Percentiles rank a stretch among this genome's conserved stretches.
phyloP scores from a whole-genome alignment of 92 coral and sea anemone genomes.

The Plumapathes pennacea region DNA sequence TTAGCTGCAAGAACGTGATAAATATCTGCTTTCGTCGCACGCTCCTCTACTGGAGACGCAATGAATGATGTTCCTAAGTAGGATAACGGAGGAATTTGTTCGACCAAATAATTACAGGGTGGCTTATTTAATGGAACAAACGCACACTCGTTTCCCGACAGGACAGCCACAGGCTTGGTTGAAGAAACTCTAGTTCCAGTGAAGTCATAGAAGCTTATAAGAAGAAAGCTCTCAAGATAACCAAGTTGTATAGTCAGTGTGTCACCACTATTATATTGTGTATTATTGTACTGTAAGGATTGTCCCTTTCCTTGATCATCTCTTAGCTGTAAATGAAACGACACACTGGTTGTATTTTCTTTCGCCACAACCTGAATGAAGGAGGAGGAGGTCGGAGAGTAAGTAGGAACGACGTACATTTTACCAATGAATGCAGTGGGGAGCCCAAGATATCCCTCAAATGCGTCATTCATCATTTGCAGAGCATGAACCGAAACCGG shows the following conservation, averaged over 20 bases:
- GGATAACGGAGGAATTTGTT: conserved; percentile 77
- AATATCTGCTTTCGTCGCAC: conserved; percentile 51
- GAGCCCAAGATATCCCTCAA: conserved; percentile 82
- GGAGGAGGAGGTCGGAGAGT: conserved; percentile 29
- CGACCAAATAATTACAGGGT: conserved; percentile 79
- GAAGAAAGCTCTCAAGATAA: conserved; percentile 66
- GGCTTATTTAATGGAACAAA: conserved; percentile 35
- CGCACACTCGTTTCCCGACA: conserved; percentile 87
- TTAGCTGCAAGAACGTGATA: conserved; percentile 71
- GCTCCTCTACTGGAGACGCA: conserved; percentile 61
- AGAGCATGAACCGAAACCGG: conserved; percentile 72
- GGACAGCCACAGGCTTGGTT: conserved; percentile 69
- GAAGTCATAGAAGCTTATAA: conserved; percentile 32
- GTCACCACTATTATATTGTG: conserved; percentile 24
- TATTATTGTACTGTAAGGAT: conserved; percentile 1
- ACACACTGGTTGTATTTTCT: conserved; percentile 48
- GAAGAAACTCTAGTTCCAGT: conserved; percentile 74
- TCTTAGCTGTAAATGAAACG: conserved; percentile 33
- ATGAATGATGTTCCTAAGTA: conserved; percentile 69
- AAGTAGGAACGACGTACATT: conserved; percentile 75
- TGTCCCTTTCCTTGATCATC: conserved; percentile 10
- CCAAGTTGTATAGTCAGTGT: conserved; percentile 31
- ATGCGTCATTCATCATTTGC: conserved; percentile 17
- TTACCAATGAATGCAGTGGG: conserved; percentile 59
- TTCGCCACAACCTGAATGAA: conserved; percentile 71